Conservation (phyloP, 2,113 vertebrate species). For the Electrona antarctica region DNA sequence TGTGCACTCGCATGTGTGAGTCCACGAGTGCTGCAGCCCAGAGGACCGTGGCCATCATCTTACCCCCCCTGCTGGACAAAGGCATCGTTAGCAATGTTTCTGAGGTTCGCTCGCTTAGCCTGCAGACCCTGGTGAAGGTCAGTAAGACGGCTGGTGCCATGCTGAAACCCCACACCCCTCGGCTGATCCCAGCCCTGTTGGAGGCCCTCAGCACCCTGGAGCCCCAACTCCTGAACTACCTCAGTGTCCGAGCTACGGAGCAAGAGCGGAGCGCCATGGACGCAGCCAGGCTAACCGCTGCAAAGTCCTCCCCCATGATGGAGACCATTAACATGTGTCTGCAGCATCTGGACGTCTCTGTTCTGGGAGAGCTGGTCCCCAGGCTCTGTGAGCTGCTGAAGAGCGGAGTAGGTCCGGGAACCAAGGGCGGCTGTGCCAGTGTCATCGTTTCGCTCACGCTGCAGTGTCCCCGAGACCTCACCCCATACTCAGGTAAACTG, state of each 20-base stretch:
- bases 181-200: conserved; percentile 91
- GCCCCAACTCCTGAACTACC: conserved; percentile 97
- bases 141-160: conserved; percentile 94
- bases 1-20: conserved; percentile 96
- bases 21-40: conserved; percentile 89
- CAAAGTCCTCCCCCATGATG: conserved; percentile 99
- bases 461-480: conserved; percentile 95
- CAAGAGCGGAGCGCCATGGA: conserved; percentile 98
- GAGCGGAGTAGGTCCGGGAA: conserved; percentile 94
- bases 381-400: conserved; percentile 93
- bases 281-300: conserved; percentile 93
- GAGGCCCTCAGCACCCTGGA: conserved; percentile 94
- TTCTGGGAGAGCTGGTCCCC: conserved; percentile 91
- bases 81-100: conserved; percentile 93
- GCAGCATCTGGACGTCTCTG: conserved; percentile 92
- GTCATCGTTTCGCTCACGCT: conserved; percentile 95
- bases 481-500: conserved; percentile 94
- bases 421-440: conserved; percentile 97
- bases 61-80: conserved; percentile 94
- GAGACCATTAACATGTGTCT: conserved; percentile 98
- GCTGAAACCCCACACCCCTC: conserved; percentile 91
- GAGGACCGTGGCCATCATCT: conserved; percentile 86
- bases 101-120: conserved; percentile 89
- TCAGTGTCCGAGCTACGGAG: conserved; percentile 95
- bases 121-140: conserved; percentile 97